These are phyloP conservation scores for Pygocentrus nattereri DNA, from an alignment of 2,797 vertebrate genomes.

Conservation along the genomic window DNA sequence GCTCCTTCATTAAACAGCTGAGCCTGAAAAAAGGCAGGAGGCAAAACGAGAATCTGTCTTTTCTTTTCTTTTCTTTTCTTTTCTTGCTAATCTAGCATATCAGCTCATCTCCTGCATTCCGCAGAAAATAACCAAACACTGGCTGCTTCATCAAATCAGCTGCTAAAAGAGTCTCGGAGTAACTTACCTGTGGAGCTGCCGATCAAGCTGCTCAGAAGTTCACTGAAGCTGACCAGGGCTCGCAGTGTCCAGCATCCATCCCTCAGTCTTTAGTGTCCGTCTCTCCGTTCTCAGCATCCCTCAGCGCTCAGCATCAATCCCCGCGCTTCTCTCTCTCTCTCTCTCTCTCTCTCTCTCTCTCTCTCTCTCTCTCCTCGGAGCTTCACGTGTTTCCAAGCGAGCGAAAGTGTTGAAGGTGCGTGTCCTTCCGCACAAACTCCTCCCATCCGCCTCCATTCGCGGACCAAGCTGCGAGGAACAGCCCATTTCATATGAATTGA, in stretches of 20 bases:
- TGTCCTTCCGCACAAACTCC: conserved; percentile 75
- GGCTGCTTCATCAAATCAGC: background rate
- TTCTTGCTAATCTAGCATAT: too few relatives aligned
- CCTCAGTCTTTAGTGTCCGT: conserved; percentile 45
- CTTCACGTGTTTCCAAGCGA: conserved; percentile 48
- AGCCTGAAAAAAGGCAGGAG: too few relatives aligned
- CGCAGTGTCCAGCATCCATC: conserved; percentile 58
- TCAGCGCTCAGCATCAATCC: conserved; percentile 44
- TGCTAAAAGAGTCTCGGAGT: background rate
- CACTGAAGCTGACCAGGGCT: conserved; percentile 54
- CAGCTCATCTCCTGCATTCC: background rate
- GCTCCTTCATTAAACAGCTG: too few relatives aligned
- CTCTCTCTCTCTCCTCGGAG: conserved; percentile 18
- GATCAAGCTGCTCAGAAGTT: conserved; percentile 49
- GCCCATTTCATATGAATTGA: conserved; percentile 38
- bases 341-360: conserved; percentile 46
- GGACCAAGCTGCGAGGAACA: conserved; percentile 66
- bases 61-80: too few relatives aligned
- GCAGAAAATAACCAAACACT: background rate
- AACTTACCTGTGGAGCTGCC: conserved; percentile 60
- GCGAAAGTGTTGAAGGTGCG: conserved; percentile 79
- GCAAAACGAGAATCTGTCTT: too few relatives aligned
- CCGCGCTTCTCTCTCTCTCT: conserved; percentile 5
- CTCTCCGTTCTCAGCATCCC: conserved; percentile 39
- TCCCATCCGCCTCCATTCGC: conserved; percentile 79